Evolutionary conservation across 2,888 invertebrate genomes (phyloP), one percentile per base, ranked within the genome.

Genomic region (Oxyscelio sp.): DNA sequence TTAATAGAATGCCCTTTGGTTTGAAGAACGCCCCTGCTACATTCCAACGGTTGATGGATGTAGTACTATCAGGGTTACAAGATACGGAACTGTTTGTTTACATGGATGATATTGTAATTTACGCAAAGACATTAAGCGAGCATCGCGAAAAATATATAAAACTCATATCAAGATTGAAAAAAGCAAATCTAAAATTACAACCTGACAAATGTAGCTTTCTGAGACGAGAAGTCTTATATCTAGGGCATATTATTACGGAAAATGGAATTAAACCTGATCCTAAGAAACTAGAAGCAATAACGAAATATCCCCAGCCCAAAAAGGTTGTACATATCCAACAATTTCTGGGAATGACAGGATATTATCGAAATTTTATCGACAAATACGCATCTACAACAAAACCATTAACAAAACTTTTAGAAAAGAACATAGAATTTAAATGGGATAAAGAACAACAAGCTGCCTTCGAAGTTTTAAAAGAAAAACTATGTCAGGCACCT

Each of bases 401-500:
- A 58, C 58, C 58, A 19, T 4, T 58, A 21, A 34, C 34, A 1
- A 17, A 58, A 13, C 21, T 58, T 21, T 5, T 58, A 5, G 58
- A 58, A 58, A 38, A 38, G 4, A 13, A 38, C 21, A 11, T 19
- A 2, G 38, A 34, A 19, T 58, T 38, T 38, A 4, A 13, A 1
- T 58, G 58, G 58, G 38, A 21, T 4, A 9, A 13, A 40, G n/a
- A 40, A n/a, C 40, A 40, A 40, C n/a, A 40, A n/a, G 3, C 1
- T 4, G 13, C 58, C 13, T 58, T 86, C 22, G 43, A 63, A n/a
- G 48, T 11, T 1, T 31, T 81, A 6, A 77, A 74, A 13, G 19
- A 70, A 11, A 73, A 73, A 34, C 40, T 86, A 9, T 79, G 75
- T 17, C 56, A 79, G 17, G 81, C 65, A 17, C 82, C 78, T 4